Conservation (phyloP, 2,888 invertebrate species). For the Morinoia aosen region DNA sequence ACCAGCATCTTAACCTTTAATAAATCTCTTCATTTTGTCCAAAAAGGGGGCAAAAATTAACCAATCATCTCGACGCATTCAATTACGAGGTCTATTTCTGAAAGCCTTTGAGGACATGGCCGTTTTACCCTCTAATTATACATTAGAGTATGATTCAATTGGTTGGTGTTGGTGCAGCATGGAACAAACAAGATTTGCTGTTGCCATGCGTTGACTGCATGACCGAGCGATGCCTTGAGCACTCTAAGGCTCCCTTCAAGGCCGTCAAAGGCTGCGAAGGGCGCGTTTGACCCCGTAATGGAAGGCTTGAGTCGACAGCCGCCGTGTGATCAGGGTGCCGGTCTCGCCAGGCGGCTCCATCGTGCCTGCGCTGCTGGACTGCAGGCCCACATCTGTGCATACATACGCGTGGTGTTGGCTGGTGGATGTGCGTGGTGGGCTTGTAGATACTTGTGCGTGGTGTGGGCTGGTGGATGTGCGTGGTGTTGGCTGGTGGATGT, state of each 20-base stretch:
- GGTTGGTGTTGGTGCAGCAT: background rate
- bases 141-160: background rate
- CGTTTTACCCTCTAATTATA: background rate
- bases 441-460: no score
- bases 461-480: no score
- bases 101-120: no score
- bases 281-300: background rate
- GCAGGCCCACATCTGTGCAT: background rate
- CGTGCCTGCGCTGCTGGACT: no score
- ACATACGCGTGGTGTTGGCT: background rate
- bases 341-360: background rate
- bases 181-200: background rate
- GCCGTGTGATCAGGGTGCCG: background rate
- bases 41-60: no score
- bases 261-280: background rate
- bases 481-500: no score
- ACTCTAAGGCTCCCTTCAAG: background rate
- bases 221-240: background rate
- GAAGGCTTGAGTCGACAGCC: background rate
- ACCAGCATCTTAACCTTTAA: no score
- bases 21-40: no score
- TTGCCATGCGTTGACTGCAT: background rate
- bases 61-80: no score
- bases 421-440: background rate
- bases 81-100: no score